Evolutionary conservation across 2,888 invertebrate genomes (phyloP).

Genomic region (Alviniconcha strummeri): DNA sequence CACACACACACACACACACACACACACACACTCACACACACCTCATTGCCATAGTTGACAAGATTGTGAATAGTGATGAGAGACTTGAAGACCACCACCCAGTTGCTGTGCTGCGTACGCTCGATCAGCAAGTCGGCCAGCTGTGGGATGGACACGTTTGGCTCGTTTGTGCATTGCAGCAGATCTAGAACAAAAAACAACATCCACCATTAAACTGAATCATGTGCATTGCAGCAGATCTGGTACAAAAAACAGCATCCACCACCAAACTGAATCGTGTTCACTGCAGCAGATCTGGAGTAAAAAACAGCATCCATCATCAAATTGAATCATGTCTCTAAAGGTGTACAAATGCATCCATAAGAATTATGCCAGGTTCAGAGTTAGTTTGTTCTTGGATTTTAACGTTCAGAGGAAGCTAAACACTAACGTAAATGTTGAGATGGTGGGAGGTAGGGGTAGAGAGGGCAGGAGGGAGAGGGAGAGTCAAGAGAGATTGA

Average conservation of each 20-base stretch:
- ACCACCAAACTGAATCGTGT: too few species aligned
- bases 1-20: conserved; percentile 19
- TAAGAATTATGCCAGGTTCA: too few species aligned
- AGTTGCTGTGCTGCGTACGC: conserved; percentile 96
- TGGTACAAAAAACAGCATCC: too few species aligned
- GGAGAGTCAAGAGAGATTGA: background rate
- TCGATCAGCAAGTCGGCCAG: conserved; percentile 98
- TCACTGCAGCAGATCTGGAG: conserved; percentile 98
- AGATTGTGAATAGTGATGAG: conserved; percentile 98
- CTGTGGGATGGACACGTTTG: conserved; percentile 99
- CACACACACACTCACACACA: conserved; percentile 70
- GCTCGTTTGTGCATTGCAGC: conserved; percentile 99
- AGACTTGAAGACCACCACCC: conserved; percentile 99
- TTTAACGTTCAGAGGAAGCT: too few species aligned
- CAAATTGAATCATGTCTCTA: too few species aligned
- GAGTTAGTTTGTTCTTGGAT: too few species aligned
- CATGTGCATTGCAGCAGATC: too few species aligned
- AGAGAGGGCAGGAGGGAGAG: background rate
- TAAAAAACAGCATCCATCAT: too few species aligned
- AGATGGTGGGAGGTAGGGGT: background rate
- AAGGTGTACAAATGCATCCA: too few species aligned
- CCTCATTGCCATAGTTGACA: conserved; percentile 99
- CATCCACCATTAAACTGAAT: too few species aligned
- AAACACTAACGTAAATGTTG: background rate
- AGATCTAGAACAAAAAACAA: conserved; percentile 85